Evolutionary conservation across 1,140 invertebrate genomes (phyloP), one percentile per base, ranked within the genome.

Genomic region (Epicauta chinensis): DNA sequence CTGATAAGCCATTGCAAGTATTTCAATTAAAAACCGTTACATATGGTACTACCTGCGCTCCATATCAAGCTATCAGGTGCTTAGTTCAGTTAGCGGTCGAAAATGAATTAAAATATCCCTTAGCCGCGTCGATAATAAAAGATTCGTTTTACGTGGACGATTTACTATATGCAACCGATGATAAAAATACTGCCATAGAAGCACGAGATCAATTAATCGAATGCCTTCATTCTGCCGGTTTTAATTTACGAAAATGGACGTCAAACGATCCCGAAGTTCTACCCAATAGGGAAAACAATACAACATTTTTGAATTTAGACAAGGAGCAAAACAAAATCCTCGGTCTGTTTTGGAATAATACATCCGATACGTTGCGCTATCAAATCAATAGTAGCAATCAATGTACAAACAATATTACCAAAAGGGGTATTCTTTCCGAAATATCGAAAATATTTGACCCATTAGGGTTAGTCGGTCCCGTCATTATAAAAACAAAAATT

Each of bases 101-200:
- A 36, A 47, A 60, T 47, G 16, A 23, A 40, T 5, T 39, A 1
- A 41, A 31, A 9, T 67, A 53, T 60, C 59, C 66, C 16, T 16
- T 35, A 11, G 64, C 57, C 23, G 31, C 55, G 39, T 32, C 56
- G 16, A 53, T 60, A n/a, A 61, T 71, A n/a, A 14, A 17, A 23
- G 57, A 55, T 15, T 65, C 71, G 50, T 72, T 71, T 47, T 77
- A 75, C 52, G 65, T 75, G n/a, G n/a, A n/a, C n/a, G n/a, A n/a
- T n/a, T n/a, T n/a, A n/a, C n/a, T n/a, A n/a, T n/a, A n/a, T n/a
- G n/a, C n/a, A n/a, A n/a, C n/a, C 2, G 73, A 77, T 48, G 73
- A 77, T 58, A 43, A 69, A 12, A 46, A 74, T 2, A 61, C 63
- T 23, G 70, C 71, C 13, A 55, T 55, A 6, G 47, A 64, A 37